Evolutionary conservation across 2,113 vertebrate genomes (phyloP).

Genomic region (Edolisoma coerulescens): DNA sequence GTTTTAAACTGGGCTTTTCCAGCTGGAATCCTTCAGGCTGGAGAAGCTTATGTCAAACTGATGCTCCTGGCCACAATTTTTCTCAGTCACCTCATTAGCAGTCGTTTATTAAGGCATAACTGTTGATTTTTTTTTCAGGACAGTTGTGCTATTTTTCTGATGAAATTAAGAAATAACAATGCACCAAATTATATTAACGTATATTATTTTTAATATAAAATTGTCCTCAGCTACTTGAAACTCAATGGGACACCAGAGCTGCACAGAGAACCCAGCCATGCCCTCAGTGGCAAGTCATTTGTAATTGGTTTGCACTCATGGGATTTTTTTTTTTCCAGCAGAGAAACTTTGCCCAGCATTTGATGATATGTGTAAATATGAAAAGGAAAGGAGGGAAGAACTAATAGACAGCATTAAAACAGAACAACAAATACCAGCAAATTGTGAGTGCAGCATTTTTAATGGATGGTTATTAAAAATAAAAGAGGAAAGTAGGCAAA

Average conservation of each 20-base stretch:
- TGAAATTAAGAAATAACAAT: background rate
- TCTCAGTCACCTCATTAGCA: background rate
- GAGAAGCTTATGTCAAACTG: background rate
- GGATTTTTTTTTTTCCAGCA: background rate
- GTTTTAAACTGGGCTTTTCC: background rate
- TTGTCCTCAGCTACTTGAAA: background rate
- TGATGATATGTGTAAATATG: conserved; percentile 38
- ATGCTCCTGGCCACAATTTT: background rate
- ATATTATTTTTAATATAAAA: background rate
- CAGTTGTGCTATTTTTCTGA: background rate
- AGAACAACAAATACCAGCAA: background rate
- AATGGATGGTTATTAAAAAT: conserved; percentile 9
- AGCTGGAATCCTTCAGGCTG: background rate
- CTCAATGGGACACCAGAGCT: background rate
- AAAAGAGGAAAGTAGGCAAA: background rate
- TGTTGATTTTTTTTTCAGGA: background rate
- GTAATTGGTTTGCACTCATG: background rate
- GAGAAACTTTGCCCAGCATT: background rate
- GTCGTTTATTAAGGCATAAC: background rate
- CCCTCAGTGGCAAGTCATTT: background rate
- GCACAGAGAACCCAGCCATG: background rate
- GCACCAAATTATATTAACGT: background rate
- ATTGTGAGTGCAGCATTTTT: background rate
- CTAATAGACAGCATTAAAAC: background rate
- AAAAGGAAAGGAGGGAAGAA: background rate